Conservation (phyloP, 2,888 invertebrate species). For the Plusia festucae region DNA sequence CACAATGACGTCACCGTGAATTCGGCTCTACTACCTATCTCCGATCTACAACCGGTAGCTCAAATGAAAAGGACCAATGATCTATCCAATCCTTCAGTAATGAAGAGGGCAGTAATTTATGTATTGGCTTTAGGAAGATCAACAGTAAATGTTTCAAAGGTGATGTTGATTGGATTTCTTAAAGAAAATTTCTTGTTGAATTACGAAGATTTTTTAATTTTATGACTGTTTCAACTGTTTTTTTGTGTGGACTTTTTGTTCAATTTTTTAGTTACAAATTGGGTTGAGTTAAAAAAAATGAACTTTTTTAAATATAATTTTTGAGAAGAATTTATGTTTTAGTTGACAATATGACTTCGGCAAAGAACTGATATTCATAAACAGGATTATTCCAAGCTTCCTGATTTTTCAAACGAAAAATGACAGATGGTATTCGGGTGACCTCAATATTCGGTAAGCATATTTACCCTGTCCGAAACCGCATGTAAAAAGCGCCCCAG, state of each 20-base stretch:
- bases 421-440: slow-evolving; percentile 42
- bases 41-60: slow-evolving; percentile 17
- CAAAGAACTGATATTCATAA: background rate
- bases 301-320: too few species aligned
- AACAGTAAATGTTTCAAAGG: background rate
- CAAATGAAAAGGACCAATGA: background rate
- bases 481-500: slow-evolving; percentile 32
- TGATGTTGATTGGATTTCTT: background rate
- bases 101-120: background rate
- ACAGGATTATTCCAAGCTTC: slow-evolving; percentile 20
- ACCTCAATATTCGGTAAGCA: slow-evolving; percentile 35
- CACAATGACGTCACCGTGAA: slow-evolving; percentile 39
- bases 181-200: background rate
- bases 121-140: background rate
- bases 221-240: too few species aligned
- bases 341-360: background rate
- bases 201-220: too few species aligned
- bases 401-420: slow-evolving; percentile 40
- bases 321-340: too few species aligned
- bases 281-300: too few species aligned
- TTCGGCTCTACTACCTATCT: slow-evolving; percentile 10
- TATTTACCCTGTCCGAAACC: slow-evolving; percentile 31
- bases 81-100: background rate
- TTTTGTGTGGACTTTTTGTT: too few species aligned
- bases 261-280: too few species aligned